phyloP scores from a whole-genome alignment of 2,888 invertebrate genomes.

The Andrena hattorfiana region DNA sequence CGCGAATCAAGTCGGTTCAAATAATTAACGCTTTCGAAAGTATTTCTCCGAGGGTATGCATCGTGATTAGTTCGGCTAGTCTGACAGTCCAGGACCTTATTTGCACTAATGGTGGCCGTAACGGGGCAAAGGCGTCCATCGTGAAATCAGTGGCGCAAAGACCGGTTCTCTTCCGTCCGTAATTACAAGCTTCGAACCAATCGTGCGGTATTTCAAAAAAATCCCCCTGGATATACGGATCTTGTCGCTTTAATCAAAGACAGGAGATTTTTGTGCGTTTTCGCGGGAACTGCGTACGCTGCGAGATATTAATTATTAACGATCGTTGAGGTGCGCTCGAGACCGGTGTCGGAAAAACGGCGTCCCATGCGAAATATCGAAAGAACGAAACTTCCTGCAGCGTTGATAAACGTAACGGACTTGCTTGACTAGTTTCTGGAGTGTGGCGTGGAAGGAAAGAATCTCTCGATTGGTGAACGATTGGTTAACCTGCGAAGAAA shows the following conservation, averaged over 20 bases:
- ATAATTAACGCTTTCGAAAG: slow-evolving; percentile 49
- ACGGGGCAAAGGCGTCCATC: slow-evolving; percentile 62
- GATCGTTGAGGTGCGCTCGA: not conserved
- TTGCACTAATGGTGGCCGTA: slow-evolving; percentile 70
- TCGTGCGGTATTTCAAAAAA: slow-evolving; percentile 67
- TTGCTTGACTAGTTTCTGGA: slow-evolving; percentile 9
- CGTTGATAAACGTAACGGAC: slow-evolving; percentile 36
- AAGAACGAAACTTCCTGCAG: slow-evolving; percentile 7
- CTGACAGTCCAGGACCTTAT: slow-evolving; percentile 58
- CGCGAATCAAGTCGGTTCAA: slow-evolving; percentile 4
- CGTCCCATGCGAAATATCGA: not conserved
- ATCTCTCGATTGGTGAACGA: slow-evolving; percentile 36
- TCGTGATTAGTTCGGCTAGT: slow-evolving; percentile 58
- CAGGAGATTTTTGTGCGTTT: slow-evolving; percentile 48
- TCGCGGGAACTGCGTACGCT: not conserved
- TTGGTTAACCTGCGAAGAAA: slow-evolving; percentile 22
- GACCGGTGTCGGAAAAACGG: not conserved
- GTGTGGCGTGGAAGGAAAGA: not conserved
- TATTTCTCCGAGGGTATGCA: slow-evolving; percentile 20
- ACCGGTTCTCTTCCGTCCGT: slow-evolving; percentile 72
- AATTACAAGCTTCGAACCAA: slow-evolving; percentile 73
- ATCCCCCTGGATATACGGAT: slow-evolving; percentile 48
- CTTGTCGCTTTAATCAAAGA: slow-evolving; percentile 50
- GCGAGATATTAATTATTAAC: slow-evolving; percentile 15
- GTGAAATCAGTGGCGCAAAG: slow-evolving; percentile 63